A percentile compares a stretch with the other conserved stretches of the same genome.
Conservation (phyloP, 2,113 vertebrate genomes). For the Garra rufa region DNA sequence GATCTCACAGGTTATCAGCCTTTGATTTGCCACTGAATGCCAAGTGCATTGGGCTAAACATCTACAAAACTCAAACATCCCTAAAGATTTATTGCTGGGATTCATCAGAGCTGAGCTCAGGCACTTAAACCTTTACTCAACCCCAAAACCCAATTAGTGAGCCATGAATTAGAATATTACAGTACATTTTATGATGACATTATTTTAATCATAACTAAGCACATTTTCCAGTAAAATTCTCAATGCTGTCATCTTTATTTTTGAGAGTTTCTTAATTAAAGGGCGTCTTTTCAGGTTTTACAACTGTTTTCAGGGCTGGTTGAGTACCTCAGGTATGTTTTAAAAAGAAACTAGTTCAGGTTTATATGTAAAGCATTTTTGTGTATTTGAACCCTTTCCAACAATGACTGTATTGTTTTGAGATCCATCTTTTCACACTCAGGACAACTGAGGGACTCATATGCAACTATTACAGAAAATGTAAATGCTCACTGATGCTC, state of each 20-base stretch:
- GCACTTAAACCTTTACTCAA: neutral
- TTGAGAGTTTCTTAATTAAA: neutral
- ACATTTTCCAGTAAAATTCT: neutral
- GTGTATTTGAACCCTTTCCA: no score
- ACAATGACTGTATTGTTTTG: no score
- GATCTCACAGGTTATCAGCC: constrained; percentile 41
- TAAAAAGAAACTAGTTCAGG: constrained; percentile 30
- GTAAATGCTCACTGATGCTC: no score
- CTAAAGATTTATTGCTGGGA: neutral
- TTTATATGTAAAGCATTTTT: constrained; percentile 33
- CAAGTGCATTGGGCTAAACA: constrained; percentile 34
- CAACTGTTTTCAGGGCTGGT: neutral
- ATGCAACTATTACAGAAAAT: no score
- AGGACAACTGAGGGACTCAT: constrained; percentile 63
- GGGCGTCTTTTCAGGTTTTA: neutral
- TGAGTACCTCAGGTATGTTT: neutral
- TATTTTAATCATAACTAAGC: neutral
- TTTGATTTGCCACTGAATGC: constrained; percentile 31
- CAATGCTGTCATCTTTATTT: neutral
- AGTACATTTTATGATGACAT: no score
- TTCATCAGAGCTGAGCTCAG: neutral
- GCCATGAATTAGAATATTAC: neutral
- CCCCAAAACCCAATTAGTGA: neutral
- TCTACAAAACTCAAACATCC: constrained; percentile 66
- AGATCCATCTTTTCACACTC: no score